Evolutionary conservation across 2,113 vertebrate species (phyloP), one percentile per base, ranked within the genome.

Genomic region (Proteles cristata): DNA sequence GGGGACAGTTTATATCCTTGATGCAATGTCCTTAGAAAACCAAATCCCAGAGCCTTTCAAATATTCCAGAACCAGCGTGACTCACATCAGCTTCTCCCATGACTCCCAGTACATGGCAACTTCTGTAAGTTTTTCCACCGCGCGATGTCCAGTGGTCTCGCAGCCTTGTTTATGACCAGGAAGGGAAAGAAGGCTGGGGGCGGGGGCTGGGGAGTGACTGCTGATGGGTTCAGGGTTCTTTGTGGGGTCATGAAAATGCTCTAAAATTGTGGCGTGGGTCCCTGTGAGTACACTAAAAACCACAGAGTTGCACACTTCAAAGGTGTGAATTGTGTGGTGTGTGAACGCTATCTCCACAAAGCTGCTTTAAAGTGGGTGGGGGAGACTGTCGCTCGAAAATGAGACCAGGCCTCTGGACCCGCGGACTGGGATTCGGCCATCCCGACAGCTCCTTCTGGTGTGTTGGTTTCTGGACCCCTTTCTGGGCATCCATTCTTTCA

Each of bases 51-150:
- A 99, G 86, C 97, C 98, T 76, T 99, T 99, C 97, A 98, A 92
- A 21, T 99, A 98, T 96, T 99, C 99, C 0, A 96, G 88, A 35
- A 98, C 99, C 81, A 95, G 98, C 0, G 99, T 99, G 96, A 99
- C 99, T 14, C 99, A 99, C 16, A 98, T 99, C 14, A 98, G 98
- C 94, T 99, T 99, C 98, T 99, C 99, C 2, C 98, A 99, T 0
- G 98, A 99, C 97, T 99, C 99, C 0, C 94, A 98, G 69, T 99
- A 99, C 96, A 98, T 99, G 31, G 99, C 99, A 1, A 99, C 99
- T 0, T 99, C 99, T 3, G 99, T 99, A 92, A 99, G 99, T 97
- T 90, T 66, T 58, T 15, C 82, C 73, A 26, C 55, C 21, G 35
- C 55, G 33, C 3, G 7, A 14, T 0, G 11, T 10, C 86, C 25